Evolutionary conservation across 2,888 invertebrate genomes (phyloP).

Genomic region (Andrena marginata): DNA sequence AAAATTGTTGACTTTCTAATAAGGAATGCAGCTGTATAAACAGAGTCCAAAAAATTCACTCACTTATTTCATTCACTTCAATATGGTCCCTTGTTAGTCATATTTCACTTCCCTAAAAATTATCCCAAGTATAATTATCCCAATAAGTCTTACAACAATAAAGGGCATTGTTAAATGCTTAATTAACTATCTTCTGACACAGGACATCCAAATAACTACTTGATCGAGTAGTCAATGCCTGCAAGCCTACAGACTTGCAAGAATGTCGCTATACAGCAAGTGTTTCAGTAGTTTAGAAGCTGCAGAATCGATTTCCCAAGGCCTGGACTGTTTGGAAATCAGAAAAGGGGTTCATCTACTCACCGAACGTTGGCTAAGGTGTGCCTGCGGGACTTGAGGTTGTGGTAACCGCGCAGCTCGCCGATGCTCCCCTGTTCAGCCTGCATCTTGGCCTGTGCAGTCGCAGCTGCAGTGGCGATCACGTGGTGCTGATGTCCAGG

Average conservation of each 20-base stretch:
- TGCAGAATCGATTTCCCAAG: neutral
- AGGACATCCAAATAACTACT: too few relatives aligned
- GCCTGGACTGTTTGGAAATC: neutral
- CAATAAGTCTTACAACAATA: too few relatives aligned
- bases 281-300: neutral
- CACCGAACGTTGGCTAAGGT: constrained; percentile 97
- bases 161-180: too few relatives aligned
- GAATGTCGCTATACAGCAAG: neutral
- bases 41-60: too few relatives aligned
- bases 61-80: too few relatives aligned
- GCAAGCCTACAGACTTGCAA: neutral
- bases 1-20: too few relatives aligned
- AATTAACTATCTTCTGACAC: neutral
- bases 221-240: constrained; percentile 28
- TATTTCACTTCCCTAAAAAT: too few relatives aligned
- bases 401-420: constrained; percentile 95
- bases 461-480: constrained; percentile 83
- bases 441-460: constrained; percentile 91
- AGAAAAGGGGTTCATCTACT: constrained; percentile 85
- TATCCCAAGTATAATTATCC: too few relatives aligned
- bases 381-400: constrained; percentile 94
- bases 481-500: constrained; percentile 83
- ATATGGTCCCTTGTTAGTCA: too few relatives aligned
- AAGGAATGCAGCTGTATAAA: too few relatives aligned
- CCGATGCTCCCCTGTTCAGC: constrained; percentile 97